phyloP scores from a whole-genome alignment of 2,797 vertebrate species.

The Platalea minor region DNA sequence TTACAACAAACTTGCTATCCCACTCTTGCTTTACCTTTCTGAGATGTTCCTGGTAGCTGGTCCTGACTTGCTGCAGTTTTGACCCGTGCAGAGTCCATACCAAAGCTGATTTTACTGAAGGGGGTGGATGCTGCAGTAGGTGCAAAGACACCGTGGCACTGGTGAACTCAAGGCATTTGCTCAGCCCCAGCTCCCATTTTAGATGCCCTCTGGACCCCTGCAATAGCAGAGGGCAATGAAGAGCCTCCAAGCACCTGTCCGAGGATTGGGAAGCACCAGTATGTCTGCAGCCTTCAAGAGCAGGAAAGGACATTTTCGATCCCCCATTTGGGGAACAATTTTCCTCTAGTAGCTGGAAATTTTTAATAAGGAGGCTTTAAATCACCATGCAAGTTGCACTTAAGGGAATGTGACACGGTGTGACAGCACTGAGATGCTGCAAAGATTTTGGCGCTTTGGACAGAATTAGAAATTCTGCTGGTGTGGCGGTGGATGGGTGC shows the following conservation, averaged over 20 bases:
- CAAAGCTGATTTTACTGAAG: neutral
- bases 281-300: neutral
- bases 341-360: neutral
- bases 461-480: slow-evolving; percentile 7
- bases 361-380: neutral
- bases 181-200: neutral
- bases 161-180: neutral
- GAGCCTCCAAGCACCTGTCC: neutral
- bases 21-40: neutral
- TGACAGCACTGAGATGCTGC: slow-evolving; percentile 12
- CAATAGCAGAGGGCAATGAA: no score
- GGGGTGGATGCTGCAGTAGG: no score
- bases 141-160: no score
- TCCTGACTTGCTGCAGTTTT: neutral
- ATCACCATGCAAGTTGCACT: neutral
- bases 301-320: neutral
- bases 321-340: neutral
- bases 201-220: rapidly evolving
- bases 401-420: neutral
- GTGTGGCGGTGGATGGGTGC: neutral
- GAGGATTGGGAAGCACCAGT: neutral
- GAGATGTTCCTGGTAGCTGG: neutral
- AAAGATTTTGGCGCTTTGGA: neutral
- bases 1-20: neutral
- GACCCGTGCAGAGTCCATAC: rapidly evolving